phyloP scores from a whole-genome alignment of 2,113 vertebrate species.

The Phylloscopus trochiloides region DNA sequence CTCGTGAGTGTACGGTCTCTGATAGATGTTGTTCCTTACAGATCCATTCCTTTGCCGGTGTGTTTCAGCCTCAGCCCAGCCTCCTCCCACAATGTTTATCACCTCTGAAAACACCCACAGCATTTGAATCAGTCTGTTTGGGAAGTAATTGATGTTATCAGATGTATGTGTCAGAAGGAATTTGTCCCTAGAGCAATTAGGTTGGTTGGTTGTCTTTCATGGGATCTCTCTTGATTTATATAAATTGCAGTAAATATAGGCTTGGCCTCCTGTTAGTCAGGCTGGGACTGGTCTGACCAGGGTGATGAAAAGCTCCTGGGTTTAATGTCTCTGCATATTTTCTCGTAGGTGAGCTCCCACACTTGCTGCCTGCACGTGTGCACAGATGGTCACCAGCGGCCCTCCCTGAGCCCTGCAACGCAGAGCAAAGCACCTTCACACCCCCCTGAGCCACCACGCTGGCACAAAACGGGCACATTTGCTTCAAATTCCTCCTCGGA shows the following conservation, averaged over 20 bases:
- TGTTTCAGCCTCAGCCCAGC: not conserved
- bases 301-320: slow-evolving; percentile 16
- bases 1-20: fast-evolving
- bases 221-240: slow-evolving; percentile 40
- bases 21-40: not conserved
- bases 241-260: slow-evolving; percentile 60
- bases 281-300: not conserved
- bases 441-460: not conserved
- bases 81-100: slow-evolving; percentile 38
- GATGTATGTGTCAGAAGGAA: slow-evolving; percentile 42
- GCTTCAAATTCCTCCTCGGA: not conserved
- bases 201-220: slow-evolving; percentile 22
- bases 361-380: not conserved
- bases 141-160: slow-evolving; percentile 52
- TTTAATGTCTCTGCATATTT: not conserved
- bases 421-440: not conserved
- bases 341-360: fast-evolving
- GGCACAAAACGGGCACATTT: fast-evolving
- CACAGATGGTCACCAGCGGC: fast-evolving
- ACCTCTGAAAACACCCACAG: slow-evolving; percentile 16
- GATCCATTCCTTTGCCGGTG: not conserved
- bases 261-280: slow-evolving; percentile 50
- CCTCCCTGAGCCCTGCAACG: not conserved
- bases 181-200: slow-evolving; percentile 49
- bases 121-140: slow-evolving; percentile 36